A percentile compares a stretch with the other conserved stretches of the same genome.
Conservation (phyloP, 2,888 invertebrate genomes). For the Andrena dorsata region DNA sequence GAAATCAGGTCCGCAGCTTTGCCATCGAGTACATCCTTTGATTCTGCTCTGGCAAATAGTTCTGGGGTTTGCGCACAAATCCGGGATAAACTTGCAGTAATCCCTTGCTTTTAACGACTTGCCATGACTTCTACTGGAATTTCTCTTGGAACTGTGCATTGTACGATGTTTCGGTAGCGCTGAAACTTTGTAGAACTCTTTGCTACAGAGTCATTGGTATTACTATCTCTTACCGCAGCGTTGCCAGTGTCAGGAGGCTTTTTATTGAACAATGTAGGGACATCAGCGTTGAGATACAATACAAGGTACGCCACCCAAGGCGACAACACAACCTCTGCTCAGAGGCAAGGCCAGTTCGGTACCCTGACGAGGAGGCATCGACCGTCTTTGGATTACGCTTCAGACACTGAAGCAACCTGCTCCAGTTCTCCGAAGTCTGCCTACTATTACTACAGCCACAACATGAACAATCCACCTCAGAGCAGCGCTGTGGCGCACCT, state of each 20-base stretch:
- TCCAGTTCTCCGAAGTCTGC: slow-evolving; percentile 90
- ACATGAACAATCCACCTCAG: slow-evolving; percentile 82
- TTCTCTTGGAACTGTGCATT: too few relatives aligned
- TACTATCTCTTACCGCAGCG: too few relatives aligned
- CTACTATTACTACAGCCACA: slow-evolving; percentile 89
- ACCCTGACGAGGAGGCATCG: slow-evolving; percentile 91
- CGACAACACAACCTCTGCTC: slow-evolving; percentile 76
- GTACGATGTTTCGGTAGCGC: too few relatives aligned
- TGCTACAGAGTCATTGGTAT: too few relatives aligned
- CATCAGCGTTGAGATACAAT: slow-evolving; percentile 82
- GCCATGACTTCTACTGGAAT: too few relatives aligned
- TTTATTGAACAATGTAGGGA: slow-evolving; percentile 67
- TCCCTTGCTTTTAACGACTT: not conserved
- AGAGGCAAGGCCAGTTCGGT: slow-evolving; percentile 86
- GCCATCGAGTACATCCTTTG: not conserved
- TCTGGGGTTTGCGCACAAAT: not conserved
- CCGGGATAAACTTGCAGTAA: not conserved
- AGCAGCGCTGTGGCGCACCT: slow-evolving; percentile 83
- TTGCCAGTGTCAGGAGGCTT: not conserved
- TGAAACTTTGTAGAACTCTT: too few relatives aligned
- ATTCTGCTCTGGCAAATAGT: not conserved
- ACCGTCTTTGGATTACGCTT: slow-evolving; percentile 94
- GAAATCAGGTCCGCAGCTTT: slow-evolving; percentile 87
- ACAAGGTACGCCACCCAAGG: slow-evolving; percentile 84
- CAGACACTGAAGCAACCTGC: slow-evolving; percentile 97